These are phyloP conservation scores for Varanus salvator DNA, from an alignment of 2,113 vertebrate species.

Conservation along the genomic window DNA sequence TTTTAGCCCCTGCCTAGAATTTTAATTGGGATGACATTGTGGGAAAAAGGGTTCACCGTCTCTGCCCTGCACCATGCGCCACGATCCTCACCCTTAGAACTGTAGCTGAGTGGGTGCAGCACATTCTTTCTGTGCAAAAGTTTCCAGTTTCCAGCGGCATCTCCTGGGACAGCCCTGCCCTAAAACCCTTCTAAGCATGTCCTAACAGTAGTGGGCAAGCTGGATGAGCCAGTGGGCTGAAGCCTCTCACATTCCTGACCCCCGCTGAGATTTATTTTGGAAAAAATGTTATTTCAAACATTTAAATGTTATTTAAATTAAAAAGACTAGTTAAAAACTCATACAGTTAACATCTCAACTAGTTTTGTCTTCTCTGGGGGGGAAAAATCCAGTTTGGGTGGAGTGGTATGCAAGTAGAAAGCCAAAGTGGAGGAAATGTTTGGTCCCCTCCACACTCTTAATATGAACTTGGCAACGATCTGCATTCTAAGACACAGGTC, in stretches of 20 bases:
- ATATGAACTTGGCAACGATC: background rate
- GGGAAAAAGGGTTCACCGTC: background rate
- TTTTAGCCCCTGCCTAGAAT: background rate
- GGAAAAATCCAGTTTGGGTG: background rate
- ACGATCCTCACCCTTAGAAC: no score
- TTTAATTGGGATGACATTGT: background rate
- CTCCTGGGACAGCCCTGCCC: background rate
- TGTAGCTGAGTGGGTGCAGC: background rate
- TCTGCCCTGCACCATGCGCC: no score
- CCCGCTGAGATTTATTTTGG: background rate
- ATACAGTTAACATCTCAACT: background rate
- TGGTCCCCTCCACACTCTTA: background rate
- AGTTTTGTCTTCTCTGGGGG: background rate
- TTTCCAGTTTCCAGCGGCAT: background rate
- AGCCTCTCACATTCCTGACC: background rate
- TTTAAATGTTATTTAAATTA: no score
- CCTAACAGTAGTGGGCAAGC: background rate
- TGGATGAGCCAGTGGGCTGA: background rate
- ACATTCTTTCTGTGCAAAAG: background rate
- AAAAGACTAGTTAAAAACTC: background rate
- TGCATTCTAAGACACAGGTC: background rate
- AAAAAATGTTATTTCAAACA: no score
- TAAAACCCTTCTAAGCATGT: no score
- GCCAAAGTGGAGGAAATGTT: background rate
- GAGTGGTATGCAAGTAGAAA: background rate